phyloP scores from a whole-genome alignment of 2,113 vertebrate genomes.

The Gymnarchus niloticus region DNA sequence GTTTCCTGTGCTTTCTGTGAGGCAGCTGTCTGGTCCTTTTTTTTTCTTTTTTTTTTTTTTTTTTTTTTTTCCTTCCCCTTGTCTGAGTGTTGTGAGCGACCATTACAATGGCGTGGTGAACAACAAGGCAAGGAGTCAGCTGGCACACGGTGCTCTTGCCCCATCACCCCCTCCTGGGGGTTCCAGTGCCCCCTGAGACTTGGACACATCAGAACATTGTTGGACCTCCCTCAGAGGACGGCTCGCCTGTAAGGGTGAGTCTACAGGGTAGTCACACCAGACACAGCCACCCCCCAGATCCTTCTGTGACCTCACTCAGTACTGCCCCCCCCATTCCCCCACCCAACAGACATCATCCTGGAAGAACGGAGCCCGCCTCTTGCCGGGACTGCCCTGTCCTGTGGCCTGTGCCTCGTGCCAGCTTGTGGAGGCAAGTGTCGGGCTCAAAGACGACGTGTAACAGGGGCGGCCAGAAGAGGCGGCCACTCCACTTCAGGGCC shows the following conservation, averaged over 20 bases:
- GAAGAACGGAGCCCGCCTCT: slow-evolving; percentile 1
- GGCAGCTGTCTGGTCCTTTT: slow-evolving; percentile 53
- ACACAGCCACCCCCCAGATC: not conserved
- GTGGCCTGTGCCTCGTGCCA: not conserved
- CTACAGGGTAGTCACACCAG: not conserved
- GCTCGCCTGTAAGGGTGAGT: not conserved
- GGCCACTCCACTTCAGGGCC: slow-evolving; percentile 80
- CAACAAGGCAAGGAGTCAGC: slow-evolving; percentile 57
- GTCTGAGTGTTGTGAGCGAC: slow-evolving; percentile 56
- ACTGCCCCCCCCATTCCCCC: not conserved
- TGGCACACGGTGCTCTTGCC: slow-evolving; percentile 70
- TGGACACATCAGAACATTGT: not conserved
- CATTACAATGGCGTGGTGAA: slow-evolving; percentile 85
- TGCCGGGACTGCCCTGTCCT: not conserved
- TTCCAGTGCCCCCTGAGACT: not conserved
- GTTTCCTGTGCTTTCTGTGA: slow-evolving; percentile 51
- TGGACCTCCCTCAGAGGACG: not conserved
- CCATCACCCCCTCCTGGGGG: not conserved
- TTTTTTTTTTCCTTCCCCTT: too few relatives aligned
- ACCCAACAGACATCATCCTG: slow-evolving; percentile 5
- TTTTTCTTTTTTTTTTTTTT: too few relatives aligned
- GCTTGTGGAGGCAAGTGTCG: not conserved
- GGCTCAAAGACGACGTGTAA: not conserved
- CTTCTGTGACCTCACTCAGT: not conserved
- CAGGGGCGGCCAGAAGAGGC: slow-evolving; percentile 29